Evolutionary conservation across 2,113 vertebrate species (phyloP), one percentile per base, ranked within the genome.

Genomic region (Chiloscyllium plagiosum): DNA sequence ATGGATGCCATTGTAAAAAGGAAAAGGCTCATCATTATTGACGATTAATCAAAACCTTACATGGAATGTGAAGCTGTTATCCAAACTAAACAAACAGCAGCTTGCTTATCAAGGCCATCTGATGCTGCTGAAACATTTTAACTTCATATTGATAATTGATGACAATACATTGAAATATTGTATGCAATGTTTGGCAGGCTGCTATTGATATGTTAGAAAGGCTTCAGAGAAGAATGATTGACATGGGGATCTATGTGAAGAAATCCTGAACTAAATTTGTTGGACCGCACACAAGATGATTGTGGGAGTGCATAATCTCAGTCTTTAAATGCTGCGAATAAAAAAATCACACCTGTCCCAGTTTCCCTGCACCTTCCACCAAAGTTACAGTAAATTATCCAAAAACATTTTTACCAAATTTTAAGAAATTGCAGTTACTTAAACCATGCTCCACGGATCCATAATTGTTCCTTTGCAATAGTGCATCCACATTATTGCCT

Each of bases 81-180:
- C n/a, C 37, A 42, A 93, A 66, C 2, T 66, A 66, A 93, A 37
- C 19, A 83, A 42, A 83, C 42, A 20, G 37, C 42, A 83, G 37
- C 37, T 37, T 83, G 80, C 17, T 42, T 42, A 5, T 83, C 33
- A 93, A 68, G 33, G n/a, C 33, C n/a, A 42, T 66, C 33, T 93
- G 17, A 17, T 15, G 33, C 22, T 19, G 37, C 65, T 8, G 89
- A 93, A 93, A 66, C 5, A 66, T 37, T 37, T 10, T 93, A 47
- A 93, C 61, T 61, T 66, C 89, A 47, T 37, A 90, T 61, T n/a
- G 61, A 66, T 93, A 66, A 93, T 66, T 93, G 61, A 66, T 93
- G 89, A 93, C 19, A 37, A 65, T 2, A 68, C 22, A 66, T 68
- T 20, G n/a, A 61, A 93, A n/a, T 93, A 66, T 5, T 68, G 61